Conservation (phyloP, 2,888 invertebrate species). For the Drosophila tripunctata region DNA sequence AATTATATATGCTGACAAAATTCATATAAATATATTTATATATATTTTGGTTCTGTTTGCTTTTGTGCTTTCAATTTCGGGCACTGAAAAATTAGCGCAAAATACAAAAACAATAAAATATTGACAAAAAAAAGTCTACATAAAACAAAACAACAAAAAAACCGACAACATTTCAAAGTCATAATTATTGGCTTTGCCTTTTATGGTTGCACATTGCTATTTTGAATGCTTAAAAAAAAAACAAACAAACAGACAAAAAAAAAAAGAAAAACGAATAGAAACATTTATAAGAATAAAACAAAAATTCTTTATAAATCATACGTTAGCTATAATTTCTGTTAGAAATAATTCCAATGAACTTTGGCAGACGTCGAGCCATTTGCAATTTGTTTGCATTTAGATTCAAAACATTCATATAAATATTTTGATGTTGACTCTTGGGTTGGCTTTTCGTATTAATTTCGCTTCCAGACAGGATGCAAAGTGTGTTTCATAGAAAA, state of each 20-base stretch:
- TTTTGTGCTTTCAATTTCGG: slow-evolving; percentile 13
- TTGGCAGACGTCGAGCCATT: slow-evolving; percentile 49
- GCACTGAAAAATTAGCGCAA: slow-evolving; percentile 23
- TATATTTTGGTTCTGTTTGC: slow-evolving; percentile 42
- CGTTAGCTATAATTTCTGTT: slow-evolving; percentile 48
- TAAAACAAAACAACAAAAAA: slow-evolving; percentile 9
- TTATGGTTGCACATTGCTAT: slow-evolving; percentile 53
- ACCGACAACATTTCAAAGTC: slow-evolving; percentile 53
- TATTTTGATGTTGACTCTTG: slow-evolving; percentile 19
- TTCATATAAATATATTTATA: too few species aligned
- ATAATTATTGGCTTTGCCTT: slow-evolving; percentile 69
- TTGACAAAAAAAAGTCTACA: slow-evolving; percentile 7
- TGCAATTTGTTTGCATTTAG: slow-evolving; percentile 69
- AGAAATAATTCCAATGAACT: slow-evolving; percentile 68
- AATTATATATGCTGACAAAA: slow-evolving; percentile 43
- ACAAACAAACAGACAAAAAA: slow-evolving; percentile 15
- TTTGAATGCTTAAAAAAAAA: slow-evolving; percentile 37
- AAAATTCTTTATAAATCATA: slow-evolving; percentile 73
- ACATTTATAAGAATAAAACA: slow-evolving; percentile 20
- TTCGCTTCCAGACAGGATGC: slow-evolving; percentile 29
- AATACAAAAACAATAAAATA: slow-evolving; percentile 5
- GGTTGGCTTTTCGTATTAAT: slow-evolving; percentile 27
- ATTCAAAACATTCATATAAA: slow-evolving; percentile 10
- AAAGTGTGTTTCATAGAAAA: slow-evolving; percentile 9
- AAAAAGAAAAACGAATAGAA: slow-evolving; percentile 16